Evolutionary conservation across 2,888 invertebrate species (phyloP).

Genomic region (Penaeus monodon): DNA sequence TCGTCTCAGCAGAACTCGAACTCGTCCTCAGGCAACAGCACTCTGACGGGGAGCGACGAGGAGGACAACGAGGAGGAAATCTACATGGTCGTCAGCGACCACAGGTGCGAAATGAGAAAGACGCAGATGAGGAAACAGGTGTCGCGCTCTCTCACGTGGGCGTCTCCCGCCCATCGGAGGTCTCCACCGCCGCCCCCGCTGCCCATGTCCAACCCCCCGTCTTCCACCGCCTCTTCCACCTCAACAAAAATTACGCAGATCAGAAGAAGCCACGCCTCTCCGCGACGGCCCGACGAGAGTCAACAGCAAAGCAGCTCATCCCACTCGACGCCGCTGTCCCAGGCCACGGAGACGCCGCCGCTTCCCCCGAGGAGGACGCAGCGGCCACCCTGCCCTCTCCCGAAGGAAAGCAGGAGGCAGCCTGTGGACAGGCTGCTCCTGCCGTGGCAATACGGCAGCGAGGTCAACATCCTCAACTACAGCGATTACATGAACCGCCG

Average conservation of each 20-base stretch:
- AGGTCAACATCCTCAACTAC: conserved; percentile 65
- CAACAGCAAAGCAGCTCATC: background rate
- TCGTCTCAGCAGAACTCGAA: conserved; percentile 27
- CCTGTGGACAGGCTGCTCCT: too few relatives aligned
- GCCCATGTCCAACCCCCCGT: too few relatives aligned
- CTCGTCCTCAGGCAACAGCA: conserved; percentile 57
- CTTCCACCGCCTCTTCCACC: conserved; percentile 37
- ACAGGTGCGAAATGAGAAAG: conserved; percentile 35
- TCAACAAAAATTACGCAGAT: background rate
- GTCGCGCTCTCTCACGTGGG: conserved; percentile 61
- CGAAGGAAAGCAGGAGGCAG: background rate
- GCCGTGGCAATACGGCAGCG: conserved; percentile 19
- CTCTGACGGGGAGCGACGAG: conserved; percentile 53
- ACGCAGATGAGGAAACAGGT: conserved; percentile 45
- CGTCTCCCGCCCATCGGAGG: conserved; percentile 43
- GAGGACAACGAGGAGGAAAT: conserved; percentile 44
- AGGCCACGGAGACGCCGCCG: conserved; percentile 15
- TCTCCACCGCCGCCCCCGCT: conserved; percentile 31
- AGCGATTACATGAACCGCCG: conserved; percentile 67
- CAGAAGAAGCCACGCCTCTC: background rate
- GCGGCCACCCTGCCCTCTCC: background rate
- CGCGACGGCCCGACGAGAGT: background rate
- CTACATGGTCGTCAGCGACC: conserved; percentile 54
- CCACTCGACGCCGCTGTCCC: background rate
- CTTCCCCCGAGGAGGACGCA: conserved; percentile 12